These are phyloP conservation scores for Rhabditoides inermis DNA, from an alignment of 2,888 invertebrate species.

Conservation along the genomic window DNA sequence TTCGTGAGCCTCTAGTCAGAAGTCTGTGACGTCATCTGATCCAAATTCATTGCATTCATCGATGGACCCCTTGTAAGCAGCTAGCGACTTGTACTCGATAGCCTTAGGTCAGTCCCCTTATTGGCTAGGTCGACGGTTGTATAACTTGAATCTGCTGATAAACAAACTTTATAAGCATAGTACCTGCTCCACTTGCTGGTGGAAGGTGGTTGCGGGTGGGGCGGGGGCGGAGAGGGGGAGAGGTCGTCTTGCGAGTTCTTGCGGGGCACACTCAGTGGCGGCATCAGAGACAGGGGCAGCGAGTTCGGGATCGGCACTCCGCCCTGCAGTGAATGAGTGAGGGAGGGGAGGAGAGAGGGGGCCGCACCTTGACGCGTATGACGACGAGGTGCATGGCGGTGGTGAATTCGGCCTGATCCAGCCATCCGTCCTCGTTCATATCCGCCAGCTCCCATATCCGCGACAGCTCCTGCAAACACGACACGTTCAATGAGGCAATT, in stretches of 20 bases:
- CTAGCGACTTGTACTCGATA: too few species aligned
- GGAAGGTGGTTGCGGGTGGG: neutral
- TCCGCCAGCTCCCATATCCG: conserved; percentile 49
- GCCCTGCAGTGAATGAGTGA: conserved; percentile 11
- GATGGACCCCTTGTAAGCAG: too few species aligned
- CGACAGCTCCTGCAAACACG: neutral
- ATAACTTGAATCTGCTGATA: too few species aligned
- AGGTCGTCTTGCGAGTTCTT: neutral
- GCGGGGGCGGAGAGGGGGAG: conserved; percentile 1
- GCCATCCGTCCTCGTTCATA: conserved; percentile 51
- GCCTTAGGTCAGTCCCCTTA: too few species aligned
- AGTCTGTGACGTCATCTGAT: too few species aligned
- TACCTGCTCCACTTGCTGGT: too few species aligned
- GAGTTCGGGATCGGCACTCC: conserved; percentile 33
- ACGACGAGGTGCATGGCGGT: conserved; percentile 52
- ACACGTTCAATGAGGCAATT: neutral
- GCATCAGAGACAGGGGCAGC: conserved; percentile 29
- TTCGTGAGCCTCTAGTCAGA: too few species aligned
- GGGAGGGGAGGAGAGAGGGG: neutral
- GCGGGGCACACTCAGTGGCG: conserved; percentile 21
- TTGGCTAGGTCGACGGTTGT: too few species aligned
- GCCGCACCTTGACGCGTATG: conserved; percentile 41
- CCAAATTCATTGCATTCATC: too few species aligned
- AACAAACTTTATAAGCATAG: too few species aligned
- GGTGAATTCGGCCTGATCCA: conserved; percentile 48